A percentile compares a stretch with the other conserved stretches of the same genome.
Evolutionary conservation across 2,888 invertebrate species (phyloP).

Genomic region (Sylvicola fuscatus): DNA sequence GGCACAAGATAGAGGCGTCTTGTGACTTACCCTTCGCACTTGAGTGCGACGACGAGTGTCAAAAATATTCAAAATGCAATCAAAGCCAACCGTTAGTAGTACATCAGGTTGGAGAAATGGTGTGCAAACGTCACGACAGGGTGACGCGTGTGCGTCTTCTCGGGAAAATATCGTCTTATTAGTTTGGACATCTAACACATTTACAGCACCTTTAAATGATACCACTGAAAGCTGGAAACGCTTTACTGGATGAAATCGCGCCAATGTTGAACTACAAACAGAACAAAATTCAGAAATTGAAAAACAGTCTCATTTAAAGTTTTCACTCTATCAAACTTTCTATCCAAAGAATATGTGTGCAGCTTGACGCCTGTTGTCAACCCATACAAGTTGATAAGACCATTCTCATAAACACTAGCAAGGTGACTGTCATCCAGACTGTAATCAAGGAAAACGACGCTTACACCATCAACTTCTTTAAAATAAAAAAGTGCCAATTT

Average conservation of each 20-base stretch:
- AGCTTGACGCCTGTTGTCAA: constrained; percentile 3
- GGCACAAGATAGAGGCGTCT: constrained; percentile 17
- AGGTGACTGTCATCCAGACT: constrained; percentile 22
- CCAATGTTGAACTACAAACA: constrained; percentile 16
- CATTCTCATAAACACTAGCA: constrained; percentile 20
- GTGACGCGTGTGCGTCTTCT: constrained; percentile 18
- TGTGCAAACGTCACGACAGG: constrained; percentile 22
- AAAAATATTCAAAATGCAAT: constrained; percentile 21
- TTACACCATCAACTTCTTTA: constrained; percentile 14
- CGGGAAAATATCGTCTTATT: constrained; percentile 17
- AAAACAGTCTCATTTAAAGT: not conserved
- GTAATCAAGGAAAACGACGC: constrained; percentile 20
- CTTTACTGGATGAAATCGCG: constrained; percentile 22
- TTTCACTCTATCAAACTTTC: not conserved
- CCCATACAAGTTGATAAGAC: constrained; percentile 13
- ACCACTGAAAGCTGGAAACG: constrained; percentile 19
- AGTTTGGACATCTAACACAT: constrained; percentile 18
- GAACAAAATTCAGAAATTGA: not conserved
- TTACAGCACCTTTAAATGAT: constrained; percentile 19
- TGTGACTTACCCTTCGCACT: constrained; percentile 12
- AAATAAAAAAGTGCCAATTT: not conserved
- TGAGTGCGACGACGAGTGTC: constrained; percentile 18
- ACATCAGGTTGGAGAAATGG: constrained; percentile 15
- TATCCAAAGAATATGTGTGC: constrained; percentile 2
- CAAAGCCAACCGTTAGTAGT: constrained; percentile 22